Base-by-base conservation (phyloP, 92 coral and sea anemone genomes). In the Parazoanthus swiftii region DNA sequence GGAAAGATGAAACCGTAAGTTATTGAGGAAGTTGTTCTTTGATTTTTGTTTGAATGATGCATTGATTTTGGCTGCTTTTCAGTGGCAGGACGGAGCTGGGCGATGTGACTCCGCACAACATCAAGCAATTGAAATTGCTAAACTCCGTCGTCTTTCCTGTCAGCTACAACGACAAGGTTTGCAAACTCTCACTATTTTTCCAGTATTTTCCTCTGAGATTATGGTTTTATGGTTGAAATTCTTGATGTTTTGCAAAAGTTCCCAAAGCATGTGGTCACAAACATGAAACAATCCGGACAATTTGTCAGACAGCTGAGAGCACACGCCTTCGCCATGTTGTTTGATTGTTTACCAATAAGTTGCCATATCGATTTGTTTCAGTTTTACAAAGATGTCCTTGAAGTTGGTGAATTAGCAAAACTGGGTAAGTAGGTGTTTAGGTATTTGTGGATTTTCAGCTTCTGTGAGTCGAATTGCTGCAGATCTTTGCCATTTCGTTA, bases 311-410 rank as follows among this genome's bases (percentile, higher is more conserved):
- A 39, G 42, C 42, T 39, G 42, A 39, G 44, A 25, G 7, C 35
- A 21, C 29, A 63, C 33, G 33, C 8, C 70, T 63, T 63, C 66
- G 70, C 70, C 10, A 37, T 16, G 8, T 66, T 10, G 8, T 7
- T 20, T 15, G 58, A 29, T 54, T n/a, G 51, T 73, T 37, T 75
- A 37, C 76, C 18, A 26, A 21, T 18, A 33, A 42, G 3, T 29
- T 72, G 18, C 75, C 26, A n/a, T 73, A 46, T 88, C 54, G 35
- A 90, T 85, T 67, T 85, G 74, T 78, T 89, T 58, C 87, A 96
- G 99, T 96, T 96, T 89, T 96, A 96, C 92, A 96, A 96, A 86
- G 99, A 96, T 91, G 99, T 96, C 43, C 96, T 96, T 76, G 99
- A 96, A 92, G 99, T 95, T 68, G 99, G 99, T 76, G 99, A 96